Evolutionary conservation across 2,888 invertebrate species (phyloP), one percentile per base, ranked within the genome.

Genomic region (Tiphia femorata): DNA sequence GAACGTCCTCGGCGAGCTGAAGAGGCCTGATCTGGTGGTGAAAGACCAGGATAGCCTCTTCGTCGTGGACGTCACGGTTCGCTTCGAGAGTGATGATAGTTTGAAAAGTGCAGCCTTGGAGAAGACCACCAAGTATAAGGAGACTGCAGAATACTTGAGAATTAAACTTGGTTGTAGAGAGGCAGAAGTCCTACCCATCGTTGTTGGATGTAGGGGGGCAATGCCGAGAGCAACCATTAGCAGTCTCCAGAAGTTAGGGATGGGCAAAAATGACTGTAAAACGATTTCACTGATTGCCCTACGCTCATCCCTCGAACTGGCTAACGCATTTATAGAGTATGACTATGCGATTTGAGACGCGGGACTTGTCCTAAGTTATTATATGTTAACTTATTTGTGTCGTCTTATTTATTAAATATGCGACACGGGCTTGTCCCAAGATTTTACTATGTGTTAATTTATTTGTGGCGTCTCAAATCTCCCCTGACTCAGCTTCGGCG

Each of bases 11-110:
- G 42, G 44, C 3, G 44, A 38, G 1, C 20, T 38, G 23, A 30
- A 25, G n/a, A 41, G 33, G 10, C 49, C 41, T 10, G 41, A 49
- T 19, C 33, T 33, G 33, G 46, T 52, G 1, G 33, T 52, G 1
- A 52, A 46, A 40, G 40, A 47, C 16, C 21, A 44, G 1, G 46
- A 40, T 0, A 46, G 10, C 38, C 6, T 46, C 2, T 17, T 21
- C 17, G 40, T 52, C 0, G 52, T 52, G 1, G 44, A 52, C 1
- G 46, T 52, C 0, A 46, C 46, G 2, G 51, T 52, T 1, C 27
- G 51, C 1, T 44, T 21, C 30, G 52, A 52, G 10, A 16, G 21
- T 5, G 8, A n/a, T 23, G 46, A n/a, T 0, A 37, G 23, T 20
- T 20, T 51, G 1, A 12, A 8, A 0, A 10, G 25, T 0, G 42